Conservation (phyloP, 2,113 vertebrate genomes). For the Odocoileus hemionus region DNA sequence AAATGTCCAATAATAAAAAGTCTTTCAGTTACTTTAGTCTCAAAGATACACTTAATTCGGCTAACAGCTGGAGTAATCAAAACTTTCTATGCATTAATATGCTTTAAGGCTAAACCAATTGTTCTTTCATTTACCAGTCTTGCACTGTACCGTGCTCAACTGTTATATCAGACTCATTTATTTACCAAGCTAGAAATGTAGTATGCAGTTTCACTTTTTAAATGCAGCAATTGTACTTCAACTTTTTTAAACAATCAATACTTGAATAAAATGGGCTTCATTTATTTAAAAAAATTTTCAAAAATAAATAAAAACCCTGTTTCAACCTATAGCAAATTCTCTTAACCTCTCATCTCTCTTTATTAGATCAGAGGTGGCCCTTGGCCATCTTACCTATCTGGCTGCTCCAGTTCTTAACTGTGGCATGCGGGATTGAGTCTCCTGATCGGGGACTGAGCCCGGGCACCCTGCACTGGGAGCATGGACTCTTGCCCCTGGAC, state of each 20-base stretch:
- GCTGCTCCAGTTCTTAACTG: neutral
- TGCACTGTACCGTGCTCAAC: constrained; percentile 88
- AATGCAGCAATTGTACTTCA: constrained; percentile 92
- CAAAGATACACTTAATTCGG: neutral
- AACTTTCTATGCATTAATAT: neutral
- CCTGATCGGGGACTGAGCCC: neutral
- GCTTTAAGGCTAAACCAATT: constrained; percentile 75
- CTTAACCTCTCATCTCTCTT: neutral
- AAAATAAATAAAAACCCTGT: neutral
- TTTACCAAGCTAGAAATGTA: constrained; percentile 86
- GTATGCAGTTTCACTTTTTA: constrained; percentile 87
- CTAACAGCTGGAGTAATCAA: neutral
- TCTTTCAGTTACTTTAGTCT: neutral
- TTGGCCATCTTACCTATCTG: neutral
- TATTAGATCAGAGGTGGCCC: neutral
- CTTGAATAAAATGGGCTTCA: constrained; percentile 91
- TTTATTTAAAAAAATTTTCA: constrained; percentile 72
- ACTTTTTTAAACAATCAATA: constrained; percentile 90
- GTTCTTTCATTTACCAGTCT: constrained; percentile 91
- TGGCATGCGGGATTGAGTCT: neutral
- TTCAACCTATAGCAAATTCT: neutral
- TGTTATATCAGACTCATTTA: constrained; percentile 85
- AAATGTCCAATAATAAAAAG: neutral
- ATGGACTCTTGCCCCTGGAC: neutral
- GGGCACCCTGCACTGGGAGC: neutral